Base-by-base conservation (phyloP, 2,797 vertebrate species). In the Sibirionetta formosa region DNA sequence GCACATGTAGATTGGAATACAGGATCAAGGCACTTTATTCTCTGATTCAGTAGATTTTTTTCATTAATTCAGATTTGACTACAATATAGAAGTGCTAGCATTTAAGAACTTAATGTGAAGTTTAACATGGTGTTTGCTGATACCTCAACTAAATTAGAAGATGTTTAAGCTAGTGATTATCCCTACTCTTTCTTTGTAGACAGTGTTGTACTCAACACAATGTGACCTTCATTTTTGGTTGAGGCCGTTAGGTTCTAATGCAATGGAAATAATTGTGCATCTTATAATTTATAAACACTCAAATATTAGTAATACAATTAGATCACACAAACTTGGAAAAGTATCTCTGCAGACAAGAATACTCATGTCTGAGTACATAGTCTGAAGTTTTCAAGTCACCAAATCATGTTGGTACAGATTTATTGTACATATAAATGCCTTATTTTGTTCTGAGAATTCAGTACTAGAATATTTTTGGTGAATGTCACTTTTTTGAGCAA, bases 41-140 rank as follows among this genome's bases (percentile, higher is more conserved):
- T 20, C 44, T 7, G 22, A 7, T 19, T 14, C 13, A 46, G 31
- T 3, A 22, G 56, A 18, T 5, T 29, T 36, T 38, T 46, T 11
- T 33, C 19, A 14, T 27, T 33, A 14, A 36, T 65, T 58, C 33
- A 19, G 8, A 13, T 35, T 66, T 63, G 26, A 29, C 9, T 18
- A 3, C 36, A 24, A 31, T 14, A 29, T 5, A 9, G 1, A 31
- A 38, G 23, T 9, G 29, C 48, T 12, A 14, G 2, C 11, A 24
- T 26, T 50, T 26, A 22, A 54, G 68, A 71, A 7, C 6, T 35
- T 44, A 1, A 2, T 0, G 5, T 23, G 23, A 29, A 22, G 6
- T 54, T 29, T 44, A 44, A 33, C 16, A 19, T 2, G 11, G 23
- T n/a, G 9, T 64, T 61, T 80, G 42, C 42, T 44, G 42, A 44